phyloP scores from a whole-genome alignment of 2,113 vertebrate species.

The Limnothrissa miodon region DNA sequence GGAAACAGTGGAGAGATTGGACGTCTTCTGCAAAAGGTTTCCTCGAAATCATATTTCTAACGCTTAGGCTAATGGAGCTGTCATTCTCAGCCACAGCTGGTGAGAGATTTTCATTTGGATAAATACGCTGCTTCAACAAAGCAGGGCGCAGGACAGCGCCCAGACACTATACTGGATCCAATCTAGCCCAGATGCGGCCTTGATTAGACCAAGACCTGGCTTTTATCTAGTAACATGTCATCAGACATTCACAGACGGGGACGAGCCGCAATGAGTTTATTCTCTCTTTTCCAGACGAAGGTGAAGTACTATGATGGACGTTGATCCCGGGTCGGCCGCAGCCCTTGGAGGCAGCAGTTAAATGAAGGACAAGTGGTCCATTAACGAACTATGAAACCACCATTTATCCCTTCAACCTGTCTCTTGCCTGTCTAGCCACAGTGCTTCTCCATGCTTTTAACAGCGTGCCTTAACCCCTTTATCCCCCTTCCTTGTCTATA shows the following conservation, averaged over 20 bases:
- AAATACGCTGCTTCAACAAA: slow-evolving; percentile 13
- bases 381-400: not conserved
- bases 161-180: not conserved
- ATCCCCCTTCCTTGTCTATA: not conserved
- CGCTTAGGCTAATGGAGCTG: slow-evolving; percentile 5
- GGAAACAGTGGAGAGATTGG: not conserved
- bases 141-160: not conserved
- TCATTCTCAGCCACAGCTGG: not conserved
- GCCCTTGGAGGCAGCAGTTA: not conserved
- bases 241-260: not conserved
- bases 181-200: not conserved
- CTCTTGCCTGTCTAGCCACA: not conserved
- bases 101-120: slow-evolving; percentile 19
- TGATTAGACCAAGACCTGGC: not conserved
- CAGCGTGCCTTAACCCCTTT: not conserved
- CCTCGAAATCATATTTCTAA: not conserved
- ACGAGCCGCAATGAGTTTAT: not conserved
- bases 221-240: not conserved
- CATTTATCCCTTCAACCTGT: not conserved
- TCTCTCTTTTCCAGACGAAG: not conserved
- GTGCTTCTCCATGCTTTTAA: not conserved
- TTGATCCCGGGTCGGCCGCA: not conserved
- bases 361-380: not conserved
- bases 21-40: not conserved
- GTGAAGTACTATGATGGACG: not conserved